Base-by-base conservation (phyloP, 2,113 vertebrate species). In the Zootoca vivipara region DNA sequence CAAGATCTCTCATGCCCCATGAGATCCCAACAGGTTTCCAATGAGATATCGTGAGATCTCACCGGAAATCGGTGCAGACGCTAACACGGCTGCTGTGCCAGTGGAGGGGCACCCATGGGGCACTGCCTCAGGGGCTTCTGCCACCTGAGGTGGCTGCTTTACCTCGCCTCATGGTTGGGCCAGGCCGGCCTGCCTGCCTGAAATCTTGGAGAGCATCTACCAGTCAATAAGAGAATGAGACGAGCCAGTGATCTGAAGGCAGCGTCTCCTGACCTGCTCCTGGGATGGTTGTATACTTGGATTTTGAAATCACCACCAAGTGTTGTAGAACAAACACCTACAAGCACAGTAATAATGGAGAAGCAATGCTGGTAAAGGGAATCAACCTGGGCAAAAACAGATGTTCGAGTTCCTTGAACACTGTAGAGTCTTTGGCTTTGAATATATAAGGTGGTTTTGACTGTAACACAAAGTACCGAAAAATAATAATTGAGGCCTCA, bases 401-500 rank as follows among this genome's bases (percentile, higher is more conserved):
- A 30, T 16, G 35, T 35, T 22, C 62, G 52, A 35, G 28, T 12
- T 79, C 40, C 40, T n/a, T 4, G 24, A 87, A 82, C n/a, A 64
- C 74, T 81, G 20, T 58, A 78, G 78, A 77, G 30, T 64, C 24
- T 89, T 94, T 74, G 74, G 28, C 52, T 38, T 22, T 69, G 10
- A 2, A 78, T 90, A 30, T 35, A 72, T 92, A 90, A 28, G 46
- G 64, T 10, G 0, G 35, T 85, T 90, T 87, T 28, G 40, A 1
- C 70, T 86, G 13, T 84, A 87, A 85, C 72, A 84, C 9, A 56
- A 87, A 75, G 4, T 9, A 85, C 79, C 52, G 58, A 86, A 90
- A 85, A 77, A 78, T n/a, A 22, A 35, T 62, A 20, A 69, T 70
- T 79, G 82, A 78, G 83, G 7, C 38, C 78, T 91, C 83, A 91